These are phyloP conservation scores for Accipiter virgatus DNA, from an alignment of 2,113 vertebrate genomes.

Conservation along the genomic window DNA sequence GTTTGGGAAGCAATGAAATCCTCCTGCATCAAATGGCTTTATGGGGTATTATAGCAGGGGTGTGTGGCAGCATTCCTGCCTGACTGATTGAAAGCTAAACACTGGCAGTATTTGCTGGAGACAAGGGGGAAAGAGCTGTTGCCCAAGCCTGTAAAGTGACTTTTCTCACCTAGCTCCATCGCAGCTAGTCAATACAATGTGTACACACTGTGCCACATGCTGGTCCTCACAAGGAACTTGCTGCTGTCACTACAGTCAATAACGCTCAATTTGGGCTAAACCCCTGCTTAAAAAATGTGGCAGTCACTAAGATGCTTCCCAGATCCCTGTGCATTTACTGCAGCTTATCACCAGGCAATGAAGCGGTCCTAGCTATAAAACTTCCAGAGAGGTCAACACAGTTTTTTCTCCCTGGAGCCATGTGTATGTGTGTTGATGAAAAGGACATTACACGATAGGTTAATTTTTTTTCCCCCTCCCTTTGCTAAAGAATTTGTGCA, in stretches of 20 bases:
- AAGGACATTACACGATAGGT: not conserved
- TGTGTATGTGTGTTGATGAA: not conserved
- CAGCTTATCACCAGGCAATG: not conserved
- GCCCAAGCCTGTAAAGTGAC: not conserved
- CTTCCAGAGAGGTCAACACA: not conserved
- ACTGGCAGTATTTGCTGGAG: not conserved
- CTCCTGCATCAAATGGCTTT: not conserved
- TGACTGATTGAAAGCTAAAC: not conserved
- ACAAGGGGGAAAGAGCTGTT: not conserved
- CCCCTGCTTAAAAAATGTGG: not conserved
- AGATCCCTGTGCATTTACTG: not conserved
- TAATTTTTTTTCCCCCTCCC: rapidly evolving
- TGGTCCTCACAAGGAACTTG: not conserved
- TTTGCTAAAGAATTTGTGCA: not conserved
- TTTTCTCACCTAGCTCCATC: not conserved
- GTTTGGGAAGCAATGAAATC: not conserved
- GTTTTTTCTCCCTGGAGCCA: not conserved
- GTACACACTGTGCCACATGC: not conserved
- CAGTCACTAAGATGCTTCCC: not conserved
- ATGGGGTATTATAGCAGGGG: rapidly evolving
- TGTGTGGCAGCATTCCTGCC: not conserved
- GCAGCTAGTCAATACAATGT: not conserved
- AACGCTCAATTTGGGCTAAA: not conserved
- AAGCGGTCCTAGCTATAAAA: not conserved
- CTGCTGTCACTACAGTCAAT: not conserved